Conservation (phyloP, 2,888 invertebrate genomes). For the Macrophya annulata region DNA sequence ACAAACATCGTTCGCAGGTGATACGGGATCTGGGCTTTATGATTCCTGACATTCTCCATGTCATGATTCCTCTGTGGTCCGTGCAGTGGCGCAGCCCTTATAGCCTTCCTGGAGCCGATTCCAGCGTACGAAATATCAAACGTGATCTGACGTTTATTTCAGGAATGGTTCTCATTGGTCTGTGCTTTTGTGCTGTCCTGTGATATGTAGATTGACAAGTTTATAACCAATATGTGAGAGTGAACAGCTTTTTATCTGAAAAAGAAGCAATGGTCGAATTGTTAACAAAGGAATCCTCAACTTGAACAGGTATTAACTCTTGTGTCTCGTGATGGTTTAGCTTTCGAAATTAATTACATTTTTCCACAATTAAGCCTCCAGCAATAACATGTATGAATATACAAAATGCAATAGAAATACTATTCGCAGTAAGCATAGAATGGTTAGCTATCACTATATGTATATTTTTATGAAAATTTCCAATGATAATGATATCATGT, state of each 20-base stretch:
- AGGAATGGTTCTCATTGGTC: slow-evolving; percentile 73
- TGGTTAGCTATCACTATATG: too few species aligned
- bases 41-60: slow-evolving; percentile 85
- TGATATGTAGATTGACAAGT: slow-evolving; percentile 59
- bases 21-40: slow-evolving; percentile 86
- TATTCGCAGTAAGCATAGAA: not conserved
- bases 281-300: not conserved
- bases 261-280: not conserved
- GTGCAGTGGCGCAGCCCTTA: slow-evolving; percentile 74
- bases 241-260: slow-evolving; percentile 6
- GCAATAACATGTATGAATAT: not conserved
- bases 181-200: slow-evolving; percentile 74
- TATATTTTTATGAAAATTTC: not conserved
- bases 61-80: slow-evolving; percentile 82
- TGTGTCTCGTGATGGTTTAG: not conserved
- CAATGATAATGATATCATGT: too few species aligned
- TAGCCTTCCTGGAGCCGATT: slow-evolving; percentile 71
- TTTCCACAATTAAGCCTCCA: not conserved
- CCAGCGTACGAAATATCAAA: slow-evolving; percentile 68
- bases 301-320: slow-evolving; percentile 3
- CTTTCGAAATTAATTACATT: not conserved
- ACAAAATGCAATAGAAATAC: not conserved
- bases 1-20: slow-evolving; percentile 74
- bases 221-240: not conserved
- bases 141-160: slow-evolving; percentile 74